Evolutionary conservation across 2,113 vertebrate genomes (phyloP).

Genomic region (Tachysurus fulvidraco): DNA sequence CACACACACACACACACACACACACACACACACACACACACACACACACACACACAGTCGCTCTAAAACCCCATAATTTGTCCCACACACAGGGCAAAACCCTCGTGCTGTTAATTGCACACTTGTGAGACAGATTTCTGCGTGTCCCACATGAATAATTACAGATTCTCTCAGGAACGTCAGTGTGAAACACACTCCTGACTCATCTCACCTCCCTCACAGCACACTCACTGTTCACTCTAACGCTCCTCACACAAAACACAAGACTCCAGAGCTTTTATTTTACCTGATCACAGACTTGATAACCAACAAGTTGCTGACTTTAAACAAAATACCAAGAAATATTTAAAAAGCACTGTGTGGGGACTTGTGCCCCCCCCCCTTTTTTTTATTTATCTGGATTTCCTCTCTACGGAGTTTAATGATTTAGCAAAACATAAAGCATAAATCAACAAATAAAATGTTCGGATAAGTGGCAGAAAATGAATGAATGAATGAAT

Average conservation of each 20-base stretch:
- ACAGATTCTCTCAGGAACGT: constrained; percentile 30
- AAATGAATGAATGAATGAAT: too few species aligned
- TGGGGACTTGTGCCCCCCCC: too few species aligned
- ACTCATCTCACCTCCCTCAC: constrained; percentile 5
- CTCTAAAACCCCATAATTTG: constrained; percentile 35
- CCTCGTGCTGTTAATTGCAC: constrained; percentile 21
- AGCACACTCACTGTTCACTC: not conserved
- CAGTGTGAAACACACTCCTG: constrained; percentile 32
- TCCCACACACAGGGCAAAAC: constrained; percentile 39
- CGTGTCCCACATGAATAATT: constrained; percentile 48
- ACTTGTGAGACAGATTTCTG: constrained; percentile 26
- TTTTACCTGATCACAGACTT: not conserved
- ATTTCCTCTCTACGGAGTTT: not conserved
- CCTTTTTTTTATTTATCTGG: not conserved
- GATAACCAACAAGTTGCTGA: too few species aligned
- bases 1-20: not conserved
- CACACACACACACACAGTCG: not conserved
- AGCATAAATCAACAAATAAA: too few species aligned
- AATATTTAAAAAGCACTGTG: not conserved
- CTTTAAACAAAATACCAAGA: not conserved
- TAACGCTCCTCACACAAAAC: not conserved
- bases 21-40: not conserved
- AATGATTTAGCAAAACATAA: not conserved
- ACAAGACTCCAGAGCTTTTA: not conserved
- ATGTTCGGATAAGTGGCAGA: too few species aligned